Percentiles rank a stretch among this genome's conserved stretches.
Evolutionary conservation across 2,888 invertebrate genomes (phyloP).

Genomic region (Euzophera pinguis): DNA sequence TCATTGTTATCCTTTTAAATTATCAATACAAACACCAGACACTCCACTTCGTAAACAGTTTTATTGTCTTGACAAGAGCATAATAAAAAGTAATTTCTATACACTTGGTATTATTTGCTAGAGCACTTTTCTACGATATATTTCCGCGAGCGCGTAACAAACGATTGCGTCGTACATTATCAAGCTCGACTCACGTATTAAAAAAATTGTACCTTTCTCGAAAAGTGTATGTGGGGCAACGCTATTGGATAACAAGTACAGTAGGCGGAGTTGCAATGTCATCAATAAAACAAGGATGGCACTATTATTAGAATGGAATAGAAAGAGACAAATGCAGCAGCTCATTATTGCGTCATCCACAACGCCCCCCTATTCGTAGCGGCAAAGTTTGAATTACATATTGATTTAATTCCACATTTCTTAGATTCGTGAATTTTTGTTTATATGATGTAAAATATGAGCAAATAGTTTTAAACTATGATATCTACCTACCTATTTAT

Average conservation of each 20-base stretch:
- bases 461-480: too few species aligned
- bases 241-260: constrained; percentile 47
- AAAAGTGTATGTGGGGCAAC: constrained; percentile 59
- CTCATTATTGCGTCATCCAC: background rate
- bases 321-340: constrained; percentile 21
- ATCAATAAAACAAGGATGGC: constrained; percentile 30
- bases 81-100: constrained; percentile 40
- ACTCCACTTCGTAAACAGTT: constrained; percentile 34
- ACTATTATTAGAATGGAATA: constrained; percentile 1
- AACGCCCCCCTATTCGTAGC: background rate
- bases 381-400: background rate
- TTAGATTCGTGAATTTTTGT: too few species aligned
- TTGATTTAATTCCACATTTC: too few species aligned
- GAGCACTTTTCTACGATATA: constrained; percentile 48
- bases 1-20: constrained; percentile 56
- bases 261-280: constrained; percentile 35
- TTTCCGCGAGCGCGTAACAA: constrained; percentile 45
- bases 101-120: constrained; percentile 35
- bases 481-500: too few species aligned
- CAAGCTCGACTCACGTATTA: constrained; percentile 50
- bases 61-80: constrained; percentile 49
- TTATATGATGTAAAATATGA: too few species aligned
- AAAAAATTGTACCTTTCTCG: constrained; percentile 39
- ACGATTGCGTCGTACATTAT: constrained; percentile 66
- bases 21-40: constrained; percentile 33